Conservation (phyloP, 2,888 invertebrate species). For the Drosophila diplacantha region DNA sequence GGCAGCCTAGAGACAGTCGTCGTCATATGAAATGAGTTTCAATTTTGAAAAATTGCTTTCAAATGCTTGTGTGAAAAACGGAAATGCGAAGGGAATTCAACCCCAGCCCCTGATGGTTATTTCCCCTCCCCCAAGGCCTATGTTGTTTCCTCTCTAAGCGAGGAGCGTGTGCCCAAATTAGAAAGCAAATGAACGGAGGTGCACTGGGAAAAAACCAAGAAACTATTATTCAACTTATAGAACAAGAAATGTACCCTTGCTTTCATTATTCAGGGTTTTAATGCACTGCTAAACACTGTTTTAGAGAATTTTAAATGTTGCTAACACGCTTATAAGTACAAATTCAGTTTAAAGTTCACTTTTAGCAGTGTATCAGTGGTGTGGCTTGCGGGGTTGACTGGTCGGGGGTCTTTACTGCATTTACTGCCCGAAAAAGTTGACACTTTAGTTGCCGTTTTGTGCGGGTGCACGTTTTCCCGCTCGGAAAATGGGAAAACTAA, state of each 20-base stretch:
- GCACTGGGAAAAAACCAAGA: background rate
- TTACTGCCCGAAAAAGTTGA: slow-evolving; percentile 60
- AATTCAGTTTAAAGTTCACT: background rate
- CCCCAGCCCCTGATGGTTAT: slow-evolving; percentile 15
- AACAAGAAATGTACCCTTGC: too few species aligned
- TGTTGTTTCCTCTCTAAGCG: slow-evolving; percentile 40
- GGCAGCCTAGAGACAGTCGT: slow-evolving; percentile 42
- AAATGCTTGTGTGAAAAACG: slow-evolving; percentile 69
- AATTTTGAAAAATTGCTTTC: slow-evolving; percentile 69
- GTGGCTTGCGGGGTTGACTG: slow-evolving; percentile 17
- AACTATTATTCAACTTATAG: rapidly evolving
- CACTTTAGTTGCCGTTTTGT: slow-evolving; percentile 64
- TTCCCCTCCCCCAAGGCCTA: slow-evolving; percentile 26
- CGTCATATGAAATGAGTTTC: slow-evolving; percentile 63
- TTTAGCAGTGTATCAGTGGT: slow-evolving; percentile 1
- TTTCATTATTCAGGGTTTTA: too few species aligned
- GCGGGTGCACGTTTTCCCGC: slow-evolving; percentile 63
- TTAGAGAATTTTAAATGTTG: background rate
- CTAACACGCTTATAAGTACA: background rate
- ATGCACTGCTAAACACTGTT: background rate
- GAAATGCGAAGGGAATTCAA: slow-evolving; percentile 56
- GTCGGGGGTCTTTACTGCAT: slow-evolving; percentile 23
- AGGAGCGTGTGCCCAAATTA: slow-evolving; percentile 69
- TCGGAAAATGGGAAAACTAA: slow-evolving; percentile 25
- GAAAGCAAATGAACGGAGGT: slow-evolving; percentile 48